Base-by-base conservation (phyloP, 2,113 vertebrate genomes). In the Motacilla alba region DNA sequence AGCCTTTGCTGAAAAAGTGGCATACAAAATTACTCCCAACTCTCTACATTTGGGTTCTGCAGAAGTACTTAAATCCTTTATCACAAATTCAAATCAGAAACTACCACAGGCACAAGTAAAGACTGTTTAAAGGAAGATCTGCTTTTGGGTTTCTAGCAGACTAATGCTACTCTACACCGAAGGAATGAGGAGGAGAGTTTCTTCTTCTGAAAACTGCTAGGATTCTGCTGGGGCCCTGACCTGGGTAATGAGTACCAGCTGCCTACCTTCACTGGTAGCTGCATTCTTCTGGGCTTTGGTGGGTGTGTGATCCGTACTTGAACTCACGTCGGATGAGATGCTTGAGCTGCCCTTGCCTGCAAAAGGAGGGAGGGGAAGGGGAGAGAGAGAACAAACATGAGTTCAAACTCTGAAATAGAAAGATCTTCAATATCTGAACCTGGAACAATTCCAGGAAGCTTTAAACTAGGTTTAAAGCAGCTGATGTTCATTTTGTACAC, bases 311-410 rank as follows among this genome's bases (percentile, higher is more conserved):
- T 99, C 99, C 44, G 99, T 99, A 98, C 99, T 99, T 92, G 99
- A 99, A 98, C 99, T 99, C 98, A 99, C 98, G 98, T 99, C 99
- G 96, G 99, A 99, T 97, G 99, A 99, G 98, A 99, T 99, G 98
- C 99, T 99, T 98, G 99, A 99, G 98, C 99, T 99, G 97, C 99
- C 99, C 98, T 99, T 99, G 98, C 99, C 99, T 99, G 93, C 83
- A 94, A 97, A 94, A 94, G 89, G 95, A 63, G 41, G 3, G 43
- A 58, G 60, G 21, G 39, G 66, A 22, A 7, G 24, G 11, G 11
- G 15, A 37, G 21, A 64, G 21, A 64, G 53, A 83, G 72, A 78
- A 46, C 9, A 92, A 83, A 78, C 11, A 3, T 77, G 21, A 96
- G 24, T 68, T 68, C 56, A 78, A 81, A 52, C 30, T 78, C 64